These are phyloP conservation scores for Coelopa pilipes DNA, from an alignment of 2,888 invertebrate genomes.

Conservation along the genomic window DNA sequence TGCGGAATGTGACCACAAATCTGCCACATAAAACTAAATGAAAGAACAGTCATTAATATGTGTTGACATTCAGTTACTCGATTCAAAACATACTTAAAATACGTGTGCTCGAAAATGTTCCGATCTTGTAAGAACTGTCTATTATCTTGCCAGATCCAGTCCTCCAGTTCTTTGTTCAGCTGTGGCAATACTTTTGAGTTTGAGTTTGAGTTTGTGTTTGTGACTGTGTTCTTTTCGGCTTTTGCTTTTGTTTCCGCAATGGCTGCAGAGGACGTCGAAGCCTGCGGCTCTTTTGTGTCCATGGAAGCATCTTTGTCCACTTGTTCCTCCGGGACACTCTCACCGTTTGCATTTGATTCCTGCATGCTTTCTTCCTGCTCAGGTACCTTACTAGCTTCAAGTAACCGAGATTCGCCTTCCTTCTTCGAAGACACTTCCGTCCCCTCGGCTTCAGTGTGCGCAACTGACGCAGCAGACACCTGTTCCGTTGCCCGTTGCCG, in stretches of 20 bases:
- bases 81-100: slow-evolving; percentile 80
- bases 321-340: not conserved
- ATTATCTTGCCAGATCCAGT: slow-evolving; percentile 98
- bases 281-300: slow-evolving; percentile 45
- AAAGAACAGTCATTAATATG: slow-evolving; percentile 22
- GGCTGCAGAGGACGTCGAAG: slow-evolving; percentile 53
- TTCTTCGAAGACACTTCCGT: slow-evolving; percentile 7
- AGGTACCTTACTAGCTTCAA: not conserved
- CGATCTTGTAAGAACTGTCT: slow-evolving; percentile 95
- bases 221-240: too few relatives aligned
- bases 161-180: slow-evolving; percentile 77
- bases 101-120: slow-evolving; percentile 95
- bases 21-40: slow-evolving; percentile 91
- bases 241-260: slow-evolving; percentile 36
- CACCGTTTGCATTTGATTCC: slow-evolving; percentile 47
- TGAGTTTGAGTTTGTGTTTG: too few relatives aligned
- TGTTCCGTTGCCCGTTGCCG: slow-evolving; percentile 48
- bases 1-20: slow-evolving; percentile 94
- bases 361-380: slow-evolving; percentile 40
- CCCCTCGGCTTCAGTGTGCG: slow-evolving; percentile 14
- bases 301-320: slow-evolving; percentile 25
- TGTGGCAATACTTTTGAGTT: slow-evolving; percentile 46
- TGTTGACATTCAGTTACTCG: not conserved
- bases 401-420: slow-evolving; percentile 1
- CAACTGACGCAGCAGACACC: slow-evolving; percentile 47